Evolutionary conservation across 2,888 invertebrate species (phyloP), one percentile per base, ranked within the genome.

Genomic region (Sarcophaga rosellei): DNA sequence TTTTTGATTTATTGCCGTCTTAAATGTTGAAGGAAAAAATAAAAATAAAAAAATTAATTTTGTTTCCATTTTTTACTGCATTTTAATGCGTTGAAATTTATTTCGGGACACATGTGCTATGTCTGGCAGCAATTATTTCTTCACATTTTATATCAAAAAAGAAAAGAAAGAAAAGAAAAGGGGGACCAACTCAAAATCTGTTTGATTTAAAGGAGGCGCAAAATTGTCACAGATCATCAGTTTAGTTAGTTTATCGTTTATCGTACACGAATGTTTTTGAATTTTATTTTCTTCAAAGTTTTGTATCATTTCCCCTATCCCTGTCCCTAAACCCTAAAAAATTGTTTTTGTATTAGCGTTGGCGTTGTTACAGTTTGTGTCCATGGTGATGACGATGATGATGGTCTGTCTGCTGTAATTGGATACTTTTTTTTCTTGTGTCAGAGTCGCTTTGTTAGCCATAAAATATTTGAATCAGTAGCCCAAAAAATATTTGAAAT

Each of bases 1-100:
- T 89, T 90, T 91, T 91, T 91, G 91, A 91, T 91, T 91, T 91
- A 91, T 90, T 57, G 89, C 89, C 87, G 88, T 88, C 90, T 90
- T 90, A 86, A 90, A 89, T 85, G 89, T 90, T 90, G 90, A 88
- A 88, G 88, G 89, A 89, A 88, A 78, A 89, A 35, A 10, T 35
- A 35, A 35, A 35, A 35, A 35, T 10, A 10, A 35, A 35, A 35
- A 35, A 35, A 35, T 8, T 0, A 35, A 35, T 35, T 35, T 35
- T 35, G 1, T 35, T 35, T 10, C 88, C 89, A 90, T 91, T 89
- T 91, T 90, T 91, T 90, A 91, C 90, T 90, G 91, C 89, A 90
- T 90, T 91, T 91, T 91, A 90, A 91, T 91, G 91, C 91, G 89
- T 88, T 86, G 77, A 86, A 81, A 86, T 86, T 78, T 81, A 81